Base-by-base conservation (phyloP, 2,113 vertebrate species). In the Petromus typicus region DNA sequence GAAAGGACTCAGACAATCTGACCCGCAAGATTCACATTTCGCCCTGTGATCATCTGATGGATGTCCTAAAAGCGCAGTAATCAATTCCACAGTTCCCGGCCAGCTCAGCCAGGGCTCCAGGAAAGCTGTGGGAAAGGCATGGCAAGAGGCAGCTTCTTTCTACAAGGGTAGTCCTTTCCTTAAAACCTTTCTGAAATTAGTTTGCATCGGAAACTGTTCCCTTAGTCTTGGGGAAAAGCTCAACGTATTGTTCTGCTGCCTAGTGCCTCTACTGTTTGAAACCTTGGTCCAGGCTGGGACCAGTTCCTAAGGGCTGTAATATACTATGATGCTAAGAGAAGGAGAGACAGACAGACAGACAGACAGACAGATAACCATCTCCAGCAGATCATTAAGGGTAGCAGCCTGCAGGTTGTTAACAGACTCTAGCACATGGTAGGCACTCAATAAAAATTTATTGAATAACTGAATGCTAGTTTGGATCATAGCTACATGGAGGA, bases 251-350 rank as follows among this genome's bases (percentile, higher is more conserved):
- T 90, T 92, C 71, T 90, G n/a, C 51, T 79, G n/a, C 64, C 67
- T 30, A 95, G 20, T 43, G 85, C 25, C 40, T 32, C n/a, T 81
- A 75, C 22, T 75, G 14, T 75, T 79, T 93, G 79, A 94, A 92
- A 69, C 25, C 7, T 22, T 71, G 54, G 27, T 3, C 48, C 48
- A 43, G 37, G 32, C 79, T 64, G 48, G 17, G 73, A 56, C 45
- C 18, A 16, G 37, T 87, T 51, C 40, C 37, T 61, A 22, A 30
- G 37, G 27, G 63, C 64, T 92, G 43, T 20, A 82, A 5, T 91
- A 40, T 69, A 80, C 30, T 57, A 85, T 54, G 64, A 14, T 56
- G 10, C 45, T 8, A 3, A 25, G 23, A 17, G 6, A 3, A n/a
- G 64, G 45, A 40, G 25, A 66, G 78, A 27, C 4, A 10, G 45